Percentiles rank a stretch among this genome's conserved stretches.
These are phyloP conservation scores for Pseudoatta argentina DNA, from an alignment of 1,140 invertebrate genomes.

Conservation along the genomic window DNA sequence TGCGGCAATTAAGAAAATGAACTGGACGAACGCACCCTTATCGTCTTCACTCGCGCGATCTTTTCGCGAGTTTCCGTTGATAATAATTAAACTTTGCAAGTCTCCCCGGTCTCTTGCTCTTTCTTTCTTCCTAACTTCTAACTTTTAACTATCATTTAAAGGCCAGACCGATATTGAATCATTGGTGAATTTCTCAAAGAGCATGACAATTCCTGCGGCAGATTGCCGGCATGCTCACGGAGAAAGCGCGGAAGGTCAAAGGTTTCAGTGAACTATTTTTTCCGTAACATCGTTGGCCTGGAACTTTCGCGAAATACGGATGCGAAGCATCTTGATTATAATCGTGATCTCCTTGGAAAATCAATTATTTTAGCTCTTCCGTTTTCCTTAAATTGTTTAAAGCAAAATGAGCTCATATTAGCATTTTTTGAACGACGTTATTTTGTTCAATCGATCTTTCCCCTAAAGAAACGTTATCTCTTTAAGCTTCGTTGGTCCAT, in stretches of 20 bases:
- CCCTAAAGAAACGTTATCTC: background rate
- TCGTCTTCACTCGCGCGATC: background rate
- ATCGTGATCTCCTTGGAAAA: conserved; percentile 5
- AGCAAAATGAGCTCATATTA: background rate
- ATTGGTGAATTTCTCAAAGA: conserved; percentile 46
- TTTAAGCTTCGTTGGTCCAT: background rate
- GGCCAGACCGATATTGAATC: conserved; percentile 37
- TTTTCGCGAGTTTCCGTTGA: background rate
- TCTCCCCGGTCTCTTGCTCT: background rate
- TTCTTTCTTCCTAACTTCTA: background rate
- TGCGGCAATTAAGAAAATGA: conserved; percentile 37
- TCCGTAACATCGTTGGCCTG: conserved; percentile 60
- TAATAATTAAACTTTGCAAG: conserved; percentile 37
- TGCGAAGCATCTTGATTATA: conserved; percentile 15
- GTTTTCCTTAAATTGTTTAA: background rate
- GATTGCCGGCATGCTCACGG: conserved; percentile 66
- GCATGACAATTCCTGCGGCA: conserved; percentile 63
- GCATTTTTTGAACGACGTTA: background rate
- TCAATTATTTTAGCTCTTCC: background rate
- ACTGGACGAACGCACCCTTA: conserved; percentile 16
- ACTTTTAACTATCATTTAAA: conserved; percentile 49
- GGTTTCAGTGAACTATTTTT: conserved; percentile 81
- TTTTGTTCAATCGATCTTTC: background rate
- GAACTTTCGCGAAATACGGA: conserved; percentile 62
- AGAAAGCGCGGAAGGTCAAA: conserved; percentile 84